Conservation (phyloP, 1,140 invertebrate genomes). For the Scaptomyza montana region DNA sequence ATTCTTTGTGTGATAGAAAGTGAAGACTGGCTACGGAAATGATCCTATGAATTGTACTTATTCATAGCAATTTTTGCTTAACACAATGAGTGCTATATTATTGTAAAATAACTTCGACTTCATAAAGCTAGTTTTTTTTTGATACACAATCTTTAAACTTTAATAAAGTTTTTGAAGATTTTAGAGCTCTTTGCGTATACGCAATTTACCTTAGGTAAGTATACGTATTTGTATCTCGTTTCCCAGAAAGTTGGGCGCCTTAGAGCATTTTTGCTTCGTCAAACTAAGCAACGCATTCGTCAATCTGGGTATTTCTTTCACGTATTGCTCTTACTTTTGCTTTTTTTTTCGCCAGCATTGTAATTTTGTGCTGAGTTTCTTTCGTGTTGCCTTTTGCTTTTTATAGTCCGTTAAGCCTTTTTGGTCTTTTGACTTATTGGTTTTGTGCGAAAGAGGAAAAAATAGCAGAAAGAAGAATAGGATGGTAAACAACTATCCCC, state of each 20-base stretch:
- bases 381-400: constrained; percentile 56
- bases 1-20: too few species aligned
- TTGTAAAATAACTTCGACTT: too few species aligned
- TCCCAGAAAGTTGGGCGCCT: neutral
- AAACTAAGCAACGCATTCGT: neutral
- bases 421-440: constrained; percentile 82
- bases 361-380: constrained; percentile 60
- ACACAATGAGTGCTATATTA: too few species aligned
- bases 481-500: neutral
- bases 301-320: constrained; percentile 40
- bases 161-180: too few species aligned
- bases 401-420: constrained; percentile 80
- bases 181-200: too few species aligned
- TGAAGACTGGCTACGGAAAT: too few species aligned
- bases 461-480: neutral
- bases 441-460: constrained; percentile 41
- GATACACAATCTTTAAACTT: too few species aligned
- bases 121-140: too few species aligned
- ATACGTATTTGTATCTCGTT: neutral
- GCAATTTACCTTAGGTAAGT: neutral
- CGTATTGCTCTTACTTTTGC: constrained; percentile 13
- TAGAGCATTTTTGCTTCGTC: constrained; percentile 16
- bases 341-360: constrained; percentile 31
- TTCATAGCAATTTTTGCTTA: too few species aligned
- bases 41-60: too few species aligned